These are phyloP conservation scores for Resseliella maxima DNA, from an alignment of 2,888 invertebrate genomes.

Conservation along the genomic window DNA sequence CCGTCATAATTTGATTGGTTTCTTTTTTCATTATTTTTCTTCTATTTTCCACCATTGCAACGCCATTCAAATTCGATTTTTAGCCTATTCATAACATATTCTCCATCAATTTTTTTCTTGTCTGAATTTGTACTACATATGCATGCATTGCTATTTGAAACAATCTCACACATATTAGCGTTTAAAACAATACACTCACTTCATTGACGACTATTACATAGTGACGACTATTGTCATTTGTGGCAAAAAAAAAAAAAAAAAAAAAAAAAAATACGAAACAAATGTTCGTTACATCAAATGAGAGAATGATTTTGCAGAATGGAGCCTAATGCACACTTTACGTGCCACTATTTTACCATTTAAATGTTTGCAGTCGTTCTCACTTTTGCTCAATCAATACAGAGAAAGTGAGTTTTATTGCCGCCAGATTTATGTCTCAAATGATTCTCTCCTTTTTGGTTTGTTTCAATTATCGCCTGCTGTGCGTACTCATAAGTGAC, in stretches of 20 bases:
- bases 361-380: not conserved
- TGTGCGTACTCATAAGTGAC: constrained; percentile 14
- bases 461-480: not conserved
- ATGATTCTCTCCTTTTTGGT: not conserved
- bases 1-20: not conserved
- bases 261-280: not conserved
- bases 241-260: not conserved
- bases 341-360: not conserved
- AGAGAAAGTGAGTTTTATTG: constrained; percentile 19
- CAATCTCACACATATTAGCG: too few species aligned
- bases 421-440: not conserved
- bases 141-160: too few species aligned
- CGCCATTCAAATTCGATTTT: too few species aligned
- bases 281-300: not conserved
- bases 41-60: too few species aligned
- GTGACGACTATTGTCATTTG: not conserved
- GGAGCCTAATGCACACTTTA: not conserved
- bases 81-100: not conserved
- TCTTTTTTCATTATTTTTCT: too few species aligned
- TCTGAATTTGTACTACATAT: too few species aligned
- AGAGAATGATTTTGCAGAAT: constrained; percentile 39
- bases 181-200: not conserved
- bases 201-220: not conserved
- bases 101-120: not conserved
- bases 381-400: not conserved